Evolutionary conservation across 2,113 vertebrate genomes (phyloP).

Genomic region (Eubucco bourcierii): DNA sequence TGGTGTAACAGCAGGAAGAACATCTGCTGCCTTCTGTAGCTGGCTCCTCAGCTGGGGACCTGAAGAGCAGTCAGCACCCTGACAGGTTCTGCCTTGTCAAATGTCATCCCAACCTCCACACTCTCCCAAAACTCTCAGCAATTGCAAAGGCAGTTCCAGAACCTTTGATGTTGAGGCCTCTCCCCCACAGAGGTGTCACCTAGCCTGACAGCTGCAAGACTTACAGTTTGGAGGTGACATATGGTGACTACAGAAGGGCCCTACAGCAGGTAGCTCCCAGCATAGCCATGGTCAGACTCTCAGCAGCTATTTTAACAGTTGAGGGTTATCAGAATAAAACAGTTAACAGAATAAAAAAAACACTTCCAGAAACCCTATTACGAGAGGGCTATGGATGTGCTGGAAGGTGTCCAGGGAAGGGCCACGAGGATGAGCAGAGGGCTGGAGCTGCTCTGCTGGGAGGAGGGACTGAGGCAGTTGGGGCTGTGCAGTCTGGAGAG

Average conservation of each 20-base stretch:
- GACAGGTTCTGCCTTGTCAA: background rate
- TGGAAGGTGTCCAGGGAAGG: no score
- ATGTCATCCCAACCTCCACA: background rate
- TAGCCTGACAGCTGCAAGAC: background rate
- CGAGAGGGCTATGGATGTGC: no score
- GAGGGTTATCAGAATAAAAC: background rate
- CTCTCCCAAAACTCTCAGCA: background rate
- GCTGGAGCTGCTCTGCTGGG: no score
- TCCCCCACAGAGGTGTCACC: background rate
- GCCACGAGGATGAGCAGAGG: no score
- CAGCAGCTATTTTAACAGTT: background rate
- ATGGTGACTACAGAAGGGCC: background rate
- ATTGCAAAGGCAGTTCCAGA: conserved; percentile 6
- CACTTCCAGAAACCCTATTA: background rate
- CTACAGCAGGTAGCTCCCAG: background rate
- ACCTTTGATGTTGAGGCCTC: background rate
- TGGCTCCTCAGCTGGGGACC: background rate
- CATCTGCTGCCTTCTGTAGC: background rate
- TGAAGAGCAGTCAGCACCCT: background rate
- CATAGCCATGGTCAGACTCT: background rate
- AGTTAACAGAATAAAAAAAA: background rate
- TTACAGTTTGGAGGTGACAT: background rate
- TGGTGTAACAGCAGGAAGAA: background rate
- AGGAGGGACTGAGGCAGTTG: no score
- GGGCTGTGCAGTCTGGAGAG: no score